Conservation (phyloP, 1,140 invertebrate genomes). For the Drosophila micromelanica region DNA sequence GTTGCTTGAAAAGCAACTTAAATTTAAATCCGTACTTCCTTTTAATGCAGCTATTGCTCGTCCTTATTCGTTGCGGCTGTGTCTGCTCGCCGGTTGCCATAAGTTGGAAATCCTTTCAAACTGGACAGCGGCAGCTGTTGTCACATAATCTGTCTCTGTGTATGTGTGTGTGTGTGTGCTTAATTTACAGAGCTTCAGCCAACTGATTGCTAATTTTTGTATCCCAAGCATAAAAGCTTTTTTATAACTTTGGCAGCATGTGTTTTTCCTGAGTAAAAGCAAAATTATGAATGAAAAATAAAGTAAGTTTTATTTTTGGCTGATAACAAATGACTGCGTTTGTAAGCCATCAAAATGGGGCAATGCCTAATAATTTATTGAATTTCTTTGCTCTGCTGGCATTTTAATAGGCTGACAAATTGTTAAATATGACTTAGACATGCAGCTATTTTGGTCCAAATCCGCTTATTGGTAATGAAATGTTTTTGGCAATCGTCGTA, state of each 20-base stretch:
- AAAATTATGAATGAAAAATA: conserved; percentile 22
- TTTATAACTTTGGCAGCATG: conserved; percentile 33
- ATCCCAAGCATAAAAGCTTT: conserved; percentile 48
- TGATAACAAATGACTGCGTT: background rate
- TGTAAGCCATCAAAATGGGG: conserved; percentile 8
- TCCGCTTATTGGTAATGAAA: conserved; percentile 32
- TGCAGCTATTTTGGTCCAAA: conserved; percentile 21
- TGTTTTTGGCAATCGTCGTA: background rate
- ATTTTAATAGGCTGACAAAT: conserved; percentile 36
- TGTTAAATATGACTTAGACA: conserved; percentile 18
- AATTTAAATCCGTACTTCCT: conserved; percentile 39
- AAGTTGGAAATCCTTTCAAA: conserved; percentile 59
- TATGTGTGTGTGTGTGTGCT: background rate
- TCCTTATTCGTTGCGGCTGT: conserved; percentile 8
- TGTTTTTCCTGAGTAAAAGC: conserved; percentile 38
- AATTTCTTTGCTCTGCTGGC: conserved; percentile 14
- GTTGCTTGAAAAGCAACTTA: conserved; percentile 27
- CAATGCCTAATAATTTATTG: conserved; percentile 26
- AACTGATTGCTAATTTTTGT: conserved; percentile 55
- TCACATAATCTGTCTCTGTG: conserved; percentile 54
- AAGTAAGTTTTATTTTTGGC: conserved; percentile 14
- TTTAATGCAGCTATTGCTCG: conserved; percentile 13
- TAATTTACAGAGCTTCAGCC: conserved; percentile 18
- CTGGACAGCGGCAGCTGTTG: conserved; percentile 60
- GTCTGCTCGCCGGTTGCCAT: conserved; percentile 28